These are phyloP conservation scores for rabbit (Oryctolagus cuniculus) DNA, from an alignment of 2,113 vertebrate genomes.

Conservation along the genomic window mOryCun1.1 NC_091438.1:2171001-2171500, in stretches of 20 bases:
- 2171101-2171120: not conserved
- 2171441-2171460: not conserved
- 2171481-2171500: not conserved
- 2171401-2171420: not conserved
- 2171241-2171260: not conserved
- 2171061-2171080: no score
- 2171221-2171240: not conserved
- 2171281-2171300: constrained; percentile 36
- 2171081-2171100: not conserved
- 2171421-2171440: not conserved
- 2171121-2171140: not conserved
- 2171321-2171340: constrained; percentile 25
- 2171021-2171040: no score
- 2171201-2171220: not conserved
- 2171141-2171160: not conserved
- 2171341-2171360: not conserved
- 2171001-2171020: no score
- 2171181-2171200: not conserved
- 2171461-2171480: not conserved
- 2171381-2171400: not conserved
- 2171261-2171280: not conserved
- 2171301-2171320: not conserved
- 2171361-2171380: not conserved
- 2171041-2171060: no score
- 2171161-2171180: not conserved